These are phyloP conservation scores for Siniperca undulata DNA, from an alignment of 2,797 vertebrate species.

Conservation along the genomic window DNA sequence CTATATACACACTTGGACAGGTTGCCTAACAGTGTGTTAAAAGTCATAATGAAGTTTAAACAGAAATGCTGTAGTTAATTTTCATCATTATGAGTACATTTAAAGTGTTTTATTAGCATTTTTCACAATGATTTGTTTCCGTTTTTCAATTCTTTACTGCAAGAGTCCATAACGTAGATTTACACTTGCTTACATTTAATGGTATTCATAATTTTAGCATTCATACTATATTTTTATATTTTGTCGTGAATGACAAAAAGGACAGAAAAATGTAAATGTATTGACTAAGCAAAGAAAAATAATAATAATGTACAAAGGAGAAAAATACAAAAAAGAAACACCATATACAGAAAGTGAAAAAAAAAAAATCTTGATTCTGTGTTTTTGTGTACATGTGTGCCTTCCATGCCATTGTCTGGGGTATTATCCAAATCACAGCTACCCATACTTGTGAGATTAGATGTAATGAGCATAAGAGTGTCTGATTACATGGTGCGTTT, in stretches of 20 bases:
- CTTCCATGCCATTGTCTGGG: neutral
- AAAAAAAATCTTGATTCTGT: neutral
- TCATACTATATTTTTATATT: neutral
- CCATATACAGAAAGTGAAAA: neutral
- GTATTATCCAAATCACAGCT: neutral
- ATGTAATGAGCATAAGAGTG: slow-evolving; percentile 21
- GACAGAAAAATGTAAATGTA: no score
- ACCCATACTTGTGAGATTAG: slow-evolving; percentile 20
- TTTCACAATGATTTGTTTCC: neutral
- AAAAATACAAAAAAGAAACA: neutral
- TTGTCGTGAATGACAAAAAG: neutral
- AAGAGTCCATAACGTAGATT: neutral
- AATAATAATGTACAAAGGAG: neutral
- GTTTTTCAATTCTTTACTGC: neutral
- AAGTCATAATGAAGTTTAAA: neutral
- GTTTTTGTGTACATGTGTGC: neutral
- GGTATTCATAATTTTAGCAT: neutral
- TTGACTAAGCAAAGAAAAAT: neutral
- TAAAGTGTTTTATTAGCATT: neutral
- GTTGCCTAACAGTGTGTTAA: no score
- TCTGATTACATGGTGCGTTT: slow-evolving; percentile 44
- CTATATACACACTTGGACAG: neutral
- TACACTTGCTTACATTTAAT: neutral
- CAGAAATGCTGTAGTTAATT: neutral
- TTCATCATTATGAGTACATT: neutral